Base-by-base conservation (phyloP, 2,888 invertebrate species). In the Lumbricus terrestris region DNA sequence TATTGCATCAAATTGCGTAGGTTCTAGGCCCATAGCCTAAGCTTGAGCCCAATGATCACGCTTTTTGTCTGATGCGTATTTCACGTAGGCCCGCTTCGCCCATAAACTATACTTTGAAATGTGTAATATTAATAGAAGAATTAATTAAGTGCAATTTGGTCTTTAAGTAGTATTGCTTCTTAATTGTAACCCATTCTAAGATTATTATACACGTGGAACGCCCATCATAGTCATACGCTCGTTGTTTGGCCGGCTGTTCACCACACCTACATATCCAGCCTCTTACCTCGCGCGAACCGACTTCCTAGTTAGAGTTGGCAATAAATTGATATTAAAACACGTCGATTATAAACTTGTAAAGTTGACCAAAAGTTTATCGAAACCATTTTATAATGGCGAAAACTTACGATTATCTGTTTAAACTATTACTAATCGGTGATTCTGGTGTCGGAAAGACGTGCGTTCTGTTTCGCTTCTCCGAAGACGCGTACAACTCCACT, bases 391-490 rank as follows among this genome's bases (percentile, higher is more conserved):
- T 83, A 91, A 96, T 96, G 96, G 96, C 96, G 94, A 95, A 96
- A 94, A 95, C 96, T 90, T 96, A 96, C 94, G 96, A 96, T 94
- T 94, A 96, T 92, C 94, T 96, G 90, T 96, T 96, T 94, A 96
- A 96, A 93, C 94, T 96, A 90, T 94, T 96, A 91, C 93, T 96
- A 69, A 96, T 96, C 92, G 96, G 96, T 40, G 96, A 96, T 93
- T 96, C 96, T 40, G 96, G 96, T 90, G 96, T 96, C 38, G 96
- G 96, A 47, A 96, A 96, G 93, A 96, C 96, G 82, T 96, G 96
- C 94, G 95, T 96, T 92, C 93, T 96, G 82, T 96, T 96, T 93
- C 94, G 96, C 92, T 96, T 96, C 94, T 96, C 96, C 89, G 96
- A 96, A 93, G 96, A 96, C 93, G 96, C 96, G 89, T 96, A 96